Percentiles rank a stretch among this genome's conserved stretches.
phyloP scores from a whole-genome alignment of 2,888 invertebrate species.

The Drosophila pseudotakahashii region DNA sequence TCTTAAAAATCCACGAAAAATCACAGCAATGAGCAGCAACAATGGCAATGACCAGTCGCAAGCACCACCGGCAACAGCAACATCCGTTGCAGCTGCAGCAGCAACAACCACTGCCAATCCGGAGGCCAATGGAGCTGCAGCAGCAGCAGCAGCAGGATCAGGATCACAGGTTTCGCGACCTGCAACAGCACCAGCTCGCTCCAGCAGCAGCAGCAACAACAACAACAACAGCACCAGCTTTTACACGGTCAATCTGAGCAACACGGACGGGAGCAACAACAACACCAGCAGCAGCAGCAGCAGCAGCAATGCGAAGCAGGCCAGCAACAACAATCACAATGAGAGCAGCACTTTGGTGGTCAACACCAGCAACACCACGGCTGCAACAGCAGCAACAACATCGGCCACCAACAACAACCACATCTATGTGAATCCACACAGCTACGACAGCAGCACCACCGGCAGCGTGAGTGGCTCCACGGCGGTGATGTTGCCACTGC shows the following conservation, averaged over 20 bases:
- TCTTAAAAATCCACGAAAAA: background rate
- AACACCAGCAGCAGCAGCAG: constrained; percentile 22
- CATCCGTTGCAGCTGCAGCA: constrained; percentile 49
- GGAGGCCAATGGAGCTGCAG: constrained; percentile 17
- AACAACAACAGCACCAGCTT: constrained; percentile 48
- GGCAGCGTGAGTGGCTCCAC: constrained; percentile 78
- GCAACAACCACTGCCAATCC: constrained; percentile 47
- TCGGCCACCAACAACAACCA: constrained; percentile 74
- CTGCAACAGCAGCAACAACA: constrained; percentile 36
- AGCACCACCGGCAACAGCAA: constrained; percentile 43
- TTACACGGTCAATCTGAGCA: constrained; percentile 66
- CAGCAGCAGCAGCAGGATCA: constrained; percentile 20
- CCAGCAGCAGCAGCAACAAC: constrained; percentile 58
- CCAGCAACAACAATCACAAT: constrained; percentile 49
- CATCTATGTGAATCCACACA: constrained; percentile 83
- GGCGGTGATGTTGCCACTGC: constrained; percentile 66
- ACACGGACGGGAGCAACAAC: constrained; percentile 48
- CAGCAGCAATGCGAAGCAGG: constrained; percentile 48
- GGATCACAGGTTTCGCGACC: constrained; percentile 31
- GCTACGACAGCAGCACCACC: constrained; percentile 82
- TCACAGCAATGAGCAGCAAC: constrained; percentile 52
- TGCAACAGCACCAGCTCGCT: constrained; percentile 60
- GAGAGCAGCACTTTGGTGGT: constrained; percentile 56
- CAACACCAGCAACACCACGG: constrained; percentile 19
- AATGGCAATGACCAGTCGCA: constrained; percentile 63